Conservation (phyloP, 1,140 invertebrate species). For the Venturia canescens region DNA sequence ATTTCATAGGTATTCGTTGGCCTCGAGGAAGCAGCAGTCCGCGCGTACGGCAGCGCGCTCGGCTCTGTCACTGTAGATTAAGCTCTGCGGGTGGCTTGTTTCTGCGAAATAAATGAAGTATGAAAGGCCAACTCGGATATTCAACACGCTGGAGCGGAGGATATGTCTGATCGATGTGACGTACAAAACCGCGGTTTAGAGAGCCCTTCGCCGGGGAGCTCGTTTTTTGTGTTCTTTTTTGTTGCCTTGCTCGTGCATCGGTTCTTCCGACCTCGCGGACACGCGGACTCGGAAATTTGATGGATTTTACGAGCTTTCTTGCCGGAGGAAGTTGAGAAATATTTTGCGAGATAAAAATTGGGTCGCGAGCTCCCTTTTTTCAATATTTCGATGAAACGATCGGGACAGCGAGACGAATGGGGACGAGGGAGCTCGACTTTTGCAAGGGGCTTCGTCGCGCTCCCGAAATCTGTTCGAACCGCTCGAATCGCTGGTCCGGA, state of each 20-base stretch:
- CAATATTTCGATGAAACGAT: too few relatives aligned
- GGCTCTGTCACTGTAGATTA: slow-evolving; percentile 13
- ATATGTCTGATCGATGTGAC: slow-evolving; percentile 7
- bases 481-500: neutral
- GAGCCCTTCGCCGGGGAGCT: neutral
- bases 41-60: neutral
- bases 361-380: too few relatives aligned
- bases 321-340: too few relatives aligned
- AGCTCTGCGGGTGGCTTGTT: slow-evolving; percentile 19
- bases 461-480: neutral
- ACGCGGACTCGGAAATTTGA: too few relatives aligned
- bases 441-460: neutral
- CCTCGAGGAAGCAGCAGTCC: neutral
- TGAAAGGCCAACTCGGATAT: neutral
- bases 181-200: neutral
- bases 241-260: neutral
- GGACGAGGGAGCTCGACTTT: too few relatives aligned
- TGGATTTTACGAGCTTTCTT: too few relatives aligned
- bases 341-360: too few relatives aligned
- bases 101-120: neutral
- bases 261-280: too few relatives aligned
- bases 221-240: neutral
- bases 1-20: too few relatives aligned
- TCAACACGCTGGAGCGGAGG: neutral
- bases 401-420: too few relatives aligned